Evolutionary conservation across 2,113 vertebrate species (phyloP).

Genomic region (Hippocampus abdominalis): DNA sequence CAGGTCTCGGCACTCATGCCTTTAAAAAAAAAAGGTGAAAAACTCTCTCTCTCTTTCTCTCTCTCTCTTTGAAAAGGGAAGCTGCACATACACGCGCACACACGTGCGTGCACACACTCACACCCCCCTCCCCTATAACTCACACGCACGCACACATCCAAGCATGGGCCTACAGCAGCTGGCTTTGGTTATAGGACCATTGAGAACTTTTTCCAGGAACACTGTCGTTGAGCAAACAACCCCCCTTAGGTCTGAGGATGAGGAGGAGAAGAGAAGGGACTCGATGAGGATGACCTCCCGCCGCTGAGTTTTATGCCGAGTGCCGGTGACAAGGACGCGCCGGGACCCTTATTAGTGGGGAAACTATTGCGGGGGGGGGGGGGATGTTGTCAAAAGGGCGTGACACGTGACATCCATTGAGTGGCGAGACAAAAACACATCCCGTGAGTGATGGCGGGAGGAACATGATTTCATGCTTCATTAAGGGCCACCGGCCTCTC

Average conservation of each 20-base stretch:
- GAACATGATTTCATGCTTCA: slow-evolving; percentile 56
- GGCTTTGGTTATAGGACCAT: slow-evolving; percentile 82
- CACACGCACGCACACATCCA: slow-evolving; percentile 27
- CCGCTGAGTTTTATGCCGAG: slow-evolving; percentile 65
- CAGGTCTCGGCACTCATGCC: slow-evolving; percentile 95
- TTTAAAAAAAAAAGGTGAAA: slow-evolving; percentile 62
- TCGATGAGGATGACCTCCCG: slow-evolving; percentile 66
- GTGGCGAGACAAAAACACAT: slow-evolving; percentile 67
- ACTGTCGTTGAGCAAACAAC: slow-evolving; percentile 76
- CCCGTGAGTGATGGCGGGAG: slow-evolving; percentile 46
- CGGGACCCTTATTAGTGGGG: slow-evolving; percentile 61
- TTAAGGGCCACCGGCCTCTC: slow-evolving; percentile 16
- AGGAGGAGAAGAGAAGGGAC: background rate
- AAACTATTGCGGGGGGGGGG: slow-evolving; percentile 2
- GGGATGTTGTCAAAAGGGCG: slow-evolving; percentile 50
- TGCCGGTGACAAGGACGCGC: slow-evolving; percentile 76
- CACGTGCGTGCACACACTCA: slow-evolving; percentile 18
- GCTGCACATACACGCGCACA: slow-evolving; percentile 21
- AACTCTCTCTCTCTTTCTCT: slow-evolving; percentile 43
- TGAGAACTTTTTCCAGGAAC: slow-evolving; percentile 90
- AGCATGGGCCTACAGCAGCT: slow-evolving; percentile 70
- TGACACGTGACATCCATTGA: slow-evolving; percentile 71
- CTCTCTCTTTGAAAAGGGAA: slow-evolving; percentile 41
- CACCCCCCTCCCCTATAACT: slow-evolving; percentile 48
- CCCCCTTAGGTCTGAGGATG: slow-evolving; percentile 77